These are phyloP conservation scores for Charadrius vociferus DNA, from an alignment of 2,113 vertebrate genomes.

Conservation along the genomic window DNA sequence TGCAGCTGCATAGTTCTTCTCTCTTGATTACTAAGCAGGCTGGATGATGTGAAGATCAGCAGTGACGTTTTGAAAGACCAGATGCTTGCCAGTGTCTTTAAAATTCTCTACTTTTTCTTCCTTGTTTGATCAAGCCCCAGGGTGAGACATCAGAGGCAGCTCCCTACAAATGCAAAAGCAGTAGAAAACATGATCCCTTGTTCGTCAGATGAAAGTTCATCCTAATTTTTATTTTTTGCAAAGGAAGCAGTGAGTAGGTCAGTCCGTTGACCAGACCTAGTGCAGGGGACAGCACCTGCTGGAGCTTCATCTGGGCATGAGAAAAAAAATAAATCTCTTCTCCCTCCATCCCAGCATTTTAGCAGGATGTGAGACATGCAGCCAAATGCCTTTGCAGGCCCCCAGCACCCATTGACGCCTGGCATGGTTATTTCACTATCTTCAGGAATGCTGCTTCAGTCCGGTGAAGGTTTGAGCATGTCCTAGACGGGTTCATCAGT, in stretches of 20 bases:
- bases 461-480: accelerated
- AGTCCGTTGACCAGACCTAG: neutral
- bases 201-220: neutral
- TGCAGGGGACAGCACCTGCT: neutral
- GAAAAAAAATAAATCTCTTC: neutral
- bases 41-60: neutral
- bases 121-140: neutral
- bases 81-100: neutral
- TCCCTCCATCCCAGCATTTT: accelerated
- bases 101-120: neutral
- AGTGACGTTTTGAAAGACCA: neutral
- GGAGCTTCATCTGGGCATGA: neutral
- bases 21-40: neutral
- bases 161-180: neutral
- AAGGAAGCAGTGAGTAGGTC: neutral
- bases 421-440: neutral
- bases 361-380: neutral
- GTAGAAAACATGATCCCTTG: neutral
- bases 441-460: neutral
- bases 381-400: neutral
- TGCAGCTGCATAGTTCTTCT: slow-evolving; percentile 15
- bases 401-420: accelerated
- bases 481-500: neutral
- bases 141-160: neutral
- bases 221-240: neutral